A percentile compares a stretch with the other conserved stretches of the same genome.
Evolutionary conservation across 2,888 invertebrate genomes (phyloP).

Genomic region (Hydroisotoma schaefferi): DNA sequence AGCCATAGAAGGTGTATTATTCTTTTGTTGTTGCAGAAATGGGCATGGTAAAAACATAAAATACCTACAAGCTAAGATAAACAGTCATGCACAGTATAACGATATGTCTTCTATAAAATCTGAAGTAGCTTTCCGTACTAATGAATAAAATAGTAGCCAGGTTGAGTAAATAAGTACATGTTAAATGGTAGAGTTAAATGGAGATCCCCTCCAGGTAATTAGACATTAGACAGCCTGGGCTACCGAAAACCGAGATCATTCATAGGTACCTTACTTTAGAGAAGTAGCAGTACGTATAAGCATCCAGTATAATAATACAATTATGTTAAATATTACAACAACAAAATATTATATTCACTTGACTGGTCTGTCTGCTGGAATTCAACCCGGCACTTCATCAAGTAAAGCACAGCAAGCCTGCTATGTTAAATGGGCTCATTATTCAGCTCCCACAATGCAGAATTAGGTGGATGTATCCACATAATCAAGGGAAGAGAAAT

Average conservation of each 20-base stretch:
- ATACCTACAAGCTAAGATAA: background rate
- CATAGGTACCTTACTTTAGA: background rate
- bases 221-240: conserved; percentile 11
- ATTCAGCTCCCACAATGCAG: conserved; percentile 1
- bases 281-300: background rate
- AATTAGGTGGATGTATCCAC: background rate
- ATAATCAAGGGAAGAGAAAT: conserved; percentile 1
- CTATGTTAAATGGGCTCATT: background rate
- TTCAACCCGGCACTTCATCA: background rate
- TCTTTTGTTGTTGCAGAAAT: too few relatives aligned
- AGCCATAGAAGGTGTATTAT: too few relatives aligned
- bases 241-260: conserved; percentile 2
- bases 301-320: too few relatives aligned
- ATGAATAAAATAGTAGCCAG: background rate
- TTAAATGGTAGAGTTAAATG: conserved; percentile 8
- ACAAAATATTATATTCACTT: too few relatives aligned
- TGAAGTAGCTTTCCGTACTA: background rate
- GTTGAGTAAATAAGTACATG: background rate
- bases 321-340: too few relatives aligned
- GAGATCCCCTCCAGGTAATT: conserved; percentile 14
- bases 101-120: background rate
- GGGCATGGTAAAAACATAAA: background rate
- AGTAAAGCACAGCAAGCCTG: background rate
- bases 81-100: background rate
- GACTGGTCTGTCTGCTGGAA: background rate